Conservation (phyloP, 2,797 vertebrate genomes). For the Sebastes cheni region DNA sequence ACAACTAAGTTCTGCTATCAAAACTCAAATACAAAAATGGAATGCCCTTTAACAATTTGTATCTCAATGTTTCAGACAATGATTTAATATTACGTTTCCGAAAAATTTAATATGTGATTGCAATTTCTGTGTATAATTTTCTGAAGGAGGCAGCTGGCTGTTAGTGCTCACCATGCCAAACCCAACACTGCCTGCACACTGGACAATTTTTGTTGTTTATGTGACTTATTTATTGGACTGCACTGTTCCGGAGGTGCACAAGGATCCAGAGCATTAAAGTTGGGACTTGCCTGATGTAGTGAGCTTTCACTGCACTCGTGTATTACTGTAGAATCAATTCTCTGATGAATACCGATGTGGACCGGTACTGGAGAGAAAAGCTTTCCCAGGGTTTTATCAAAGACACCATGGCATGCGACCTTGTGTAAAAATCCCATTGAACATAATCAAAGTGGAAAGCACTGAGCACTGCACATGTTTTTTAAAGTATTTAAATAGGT, state of each 20-base stretch:
- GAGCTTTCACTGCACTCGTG: constrained; percentile 6
- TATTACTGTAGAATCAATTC: background rate
- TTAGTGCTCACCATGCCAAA: background rate
- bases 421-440: background rate
- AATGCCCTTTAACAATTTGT: background rate
- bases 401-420: background rate
- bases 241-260: background rate
- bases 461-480: background rate
- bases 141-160: background rate
- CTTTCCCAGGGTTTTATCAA: constrained; percentile 8
- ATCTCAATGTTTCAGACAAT: background rate
- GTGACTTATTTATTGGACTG: background rate
- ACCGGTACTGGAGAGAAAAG: constrained; percentile 1
- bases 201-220: constrained; percentile 6
- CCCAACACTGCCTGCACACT: background rate
- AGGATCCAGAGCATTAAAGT: background rate
- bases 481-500: background rate
- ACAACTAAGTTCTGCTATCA: background rate
- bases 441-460: background rate
- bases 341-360: constrained; percentile 6
- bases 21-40: background rate
- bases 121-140: background rate
- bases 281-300: background rate
- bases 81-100: background rate
- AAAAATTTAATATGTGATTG: background rate